These are phyloP conservation scores for Caranx melampygus DNA, from an alignment of 2,113 vertebrate genomes.

Conservation along the genomic window DNA sequence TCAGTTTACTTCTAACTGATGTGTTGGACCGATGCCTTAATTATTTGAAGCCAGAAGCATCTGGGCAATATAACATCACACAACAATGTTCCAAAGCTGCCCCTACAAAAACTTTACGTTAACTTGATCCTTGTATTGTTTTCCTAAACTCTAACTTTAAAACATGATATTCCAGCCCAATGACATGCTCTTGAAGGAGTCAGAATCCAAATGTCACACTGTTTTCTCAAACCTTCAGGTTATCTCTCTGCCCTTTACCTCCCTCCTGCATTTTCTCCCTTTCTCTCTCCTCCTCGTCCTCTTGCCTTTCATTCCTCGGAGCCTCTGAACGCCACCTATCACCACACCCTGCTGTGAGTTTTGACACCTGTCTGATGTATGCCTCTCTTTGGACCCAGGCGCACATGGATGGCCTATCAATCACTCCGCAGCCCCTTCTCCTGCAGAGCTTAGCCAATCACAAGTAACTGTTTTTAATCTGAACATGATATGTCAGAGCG, in stretches of 20 bases:
- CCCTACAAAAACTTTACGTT: background rate
- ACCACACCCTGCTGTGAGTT: constrained; percentile 69
- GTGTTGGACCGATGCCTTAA: constrained; percentile 29
- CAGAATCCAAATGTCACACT: constrained; percentile 36
- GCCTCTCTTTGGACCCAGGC: constrained; percentile 46
- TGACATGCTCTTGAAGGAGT: constrained; percentile 12
- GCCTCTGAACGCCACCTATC: constrained; percentile 51
- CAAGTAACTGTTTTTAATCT: background rate
- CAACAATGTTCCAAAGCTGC: background rate
- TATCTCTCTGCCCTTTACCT: constrained; percentile 38
- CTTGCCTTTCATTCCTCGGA: constrained; percentile 54
- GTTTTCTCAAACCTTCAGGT: constrained; percentile 40
- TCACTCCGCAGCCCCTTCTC: constrained; percentile 34
- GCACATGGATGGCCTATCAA: constrained; percentile 50
- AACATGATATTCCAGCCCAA: background rate
- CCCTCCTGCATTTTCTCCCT: background rate
- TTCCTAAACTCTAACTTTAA: background rate
- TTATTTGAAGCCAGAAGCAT: constrained; percentile 33
- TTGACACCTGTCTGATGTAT: constrained; percentile 78
- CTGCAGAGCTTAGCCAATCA: constrained; percentile 46
- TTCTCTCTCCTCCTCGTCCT: constrained; percentile 17
- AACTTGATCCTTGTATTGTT: background rate
- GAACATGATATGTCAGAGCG: background rate
- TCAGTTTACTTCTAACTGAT: constrained; percentile 49
- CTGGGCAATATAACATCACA: background rate